Evolutionary conservation across 2,113 vertebrate genomes (phyloP).

Genomic region (Apteryx mantelli): DNA sequence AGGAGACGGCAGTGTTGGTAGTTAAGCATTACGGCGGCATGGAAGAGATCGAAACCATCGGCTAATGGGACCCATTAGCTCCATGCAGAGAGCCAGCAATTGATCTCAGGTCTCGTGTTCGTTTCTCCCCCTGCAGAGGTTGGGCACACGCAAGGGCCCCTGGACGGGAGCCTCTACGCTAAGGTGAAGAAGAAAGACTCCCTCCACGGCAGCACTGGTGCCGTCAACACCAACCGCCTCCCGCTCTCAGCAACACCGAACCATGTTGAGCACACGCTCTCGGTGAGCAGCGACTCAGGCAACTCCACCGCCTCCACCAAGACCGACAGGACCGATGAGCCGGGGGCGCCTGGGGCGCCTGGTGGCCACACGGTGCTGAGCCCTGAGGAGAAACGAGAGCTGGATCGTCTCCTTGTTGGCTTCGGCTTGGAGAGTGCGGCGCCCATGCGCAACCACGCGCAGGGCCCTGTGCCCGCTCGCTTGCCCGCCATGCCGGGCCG

Average conservation of each 20-base stretch:
- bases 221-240: conserved; percentile 81
- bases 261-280: conserved; percentile 92
- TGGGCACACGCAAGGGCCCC: conserved; percentile 93
- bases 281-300: conserved; percentile 96
- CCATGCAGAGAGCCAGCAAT: conserved; percentile 14
- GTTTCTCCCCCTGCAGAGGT: conserved; percentile 83
- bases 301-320: conserved; percentile 97
- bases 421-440: conserved; percentile 81
- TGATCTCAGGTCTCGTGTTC: conserved; percentile 59
- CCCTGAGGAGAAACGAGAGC: conserved; percentile 91
- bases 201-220: conserved; percentile 79
- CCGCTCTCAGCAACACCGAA: conserved; percentile 78
- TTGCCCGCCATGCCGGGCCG: conserved; percentile 58
- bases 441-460: conserved; percentile 81
- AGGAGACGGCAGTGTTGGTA: conserved; percentile 8
- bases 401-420: conserved; percentile 93
- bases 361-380: conserved; percentile 80
- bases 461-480: conserved; percentile 59
- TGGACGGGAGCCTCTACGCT: conserved; percentile 98
- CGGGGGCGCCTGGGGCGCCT: conserved; percentile 50
- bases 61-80: conserved; percentile 47
- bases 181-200: conserved; percentile 99
- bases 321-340: conserved; percentile 94
- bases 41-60: conserved; percentile 27
- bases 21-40: not conserved